Base-by-base conservation (phyloP, 2,888 invertebrate genomes). In the Drosophila mulleri region DNA sequence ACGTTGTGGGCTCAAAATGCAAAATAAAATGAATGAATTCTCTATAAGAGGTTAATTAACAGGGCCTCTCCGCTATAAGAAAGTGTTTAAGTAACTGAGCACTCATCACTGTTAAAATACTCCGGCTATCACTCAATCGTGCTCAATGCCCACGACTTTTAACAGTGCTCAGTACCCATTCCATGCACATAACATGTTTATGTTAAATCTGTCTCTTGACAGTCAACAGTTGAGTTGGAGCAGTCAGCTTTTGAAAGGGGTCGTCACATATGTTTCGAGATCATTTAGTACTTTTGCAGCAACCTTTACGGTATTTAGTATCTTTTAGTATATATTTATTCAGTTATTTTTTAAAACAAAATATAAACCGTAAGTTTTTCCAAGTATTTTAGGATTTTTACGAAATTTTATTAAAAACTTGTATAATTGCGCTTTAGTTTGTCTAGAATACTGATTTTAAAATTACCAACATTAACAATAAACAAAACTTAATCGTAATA, bases 381-480 rank as follows among this genome's bases (percentile, higher is more conserved):
- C 37, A 12, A 16, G 14, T 3, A 48, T 6, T 53, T 53, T 63
- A 44, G 48, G 71, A 86, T 53, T 80, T 80, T 48, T 59, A 60
- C 70, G 42, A 54, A 68, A 57, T 39, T 63, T 52, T 72, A 54
- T 52, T 48, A 12, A 67, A 70, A 60, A 75, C 61, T 26, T 45
- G 53, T 39, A 60, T 12, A 66, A 78, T 77, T 81, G 66, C 73
- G 67, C 66, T 72, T 78, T 74, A 72, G 80, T 62, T 75, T 67
- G 65, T 83, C 82, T 86, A 80, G 78, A 88, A 88, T 88, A 88
- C 89, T 90, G 89, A 39, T 65, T 67, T 74, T 65, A 81, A 75
- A 32, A 71, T 75, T 71, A 72, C 50, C 69, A 71, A 64, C 72
- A 68, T 58, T 83, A 88, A 86, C 72, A 74, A 81, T 70, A 50